Percentiles rank a stretch among this genome's conserved stretches.
phyloP scores from a whole-genome alignment of 2,888 invertebrate genomes.

The Melieria picta region DNA sequence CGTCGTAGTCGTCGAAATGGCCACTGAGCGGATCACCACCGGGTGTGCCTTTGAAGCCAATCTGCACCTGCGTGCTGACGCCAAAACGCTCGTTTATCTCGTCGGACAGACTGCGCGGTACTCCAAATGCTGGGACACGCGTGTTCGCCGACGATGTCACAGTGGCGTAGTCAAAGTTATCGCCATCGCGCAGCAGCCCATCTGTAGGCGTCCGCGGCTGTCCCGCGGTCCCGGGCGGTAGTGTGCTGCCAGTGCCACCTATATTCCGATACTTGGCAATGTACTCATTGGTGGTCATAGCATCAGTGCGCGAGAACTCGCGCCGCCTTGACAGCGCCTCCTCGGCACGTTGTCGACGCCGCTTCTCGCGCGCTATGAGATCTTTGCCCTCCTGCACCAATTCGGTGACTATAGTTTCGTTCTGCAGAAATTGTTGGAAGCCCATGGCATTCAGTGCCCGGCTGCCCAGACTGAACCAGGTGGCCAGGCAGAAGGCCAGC shows the following conservation, averaged over 20 bases:
- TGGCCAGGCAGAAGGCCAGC: constrained; percentile 89
- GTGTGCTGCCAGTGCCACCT: constrained; percentile 28
- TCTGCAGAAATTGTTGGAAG: constrained; percentile 96
- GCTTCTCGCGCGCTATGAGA: constrained; percentile 87
- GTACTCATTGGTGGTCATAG: constrained; percentile 49
- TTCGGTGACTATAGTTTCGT: constrained; percentile 93
- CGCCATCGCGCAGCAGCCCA: constrained; percentile 82
- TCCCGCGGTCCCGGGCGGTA: constrained; percentile 12
- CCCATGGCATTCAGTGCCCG: constrained; percentile 90
- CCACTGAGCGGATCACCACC: constrained; percentile 24
- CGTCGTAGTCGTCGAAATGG: constrained; percentile 52
- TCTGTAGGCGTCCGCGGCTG: constrained; percentile 54
- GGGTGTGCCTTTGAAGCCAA: constrained; percentile 59
- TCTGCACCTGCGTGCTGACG: constrained; percentile 70
- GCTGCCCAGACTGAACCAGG: constrained; percentile 93
- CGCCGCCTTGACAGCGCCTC: constrained; percentile 79
- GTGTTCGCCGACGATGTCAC: constrained; percentile 62
- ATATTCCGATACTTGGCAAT: constrained; percentile 56
- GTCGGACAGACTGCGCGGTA: constrained; percentile 66
- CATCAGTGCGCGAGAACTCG: constrained; percentile 61
- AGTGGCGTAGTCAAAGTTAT: constrained; percentile 77
- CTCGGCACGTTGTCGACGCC: constrained; percentile 82
- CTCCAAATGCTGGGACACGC: constrained; percentile 58
- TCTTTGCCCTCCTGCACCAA: constrained; percentile 93
- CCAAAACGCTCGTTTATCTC: constrained; percentile 76